Base-by-base conservation (phyloP, 2,797 vertebrate genomes). In the Arnoldichthys spilopterus region DNA sequence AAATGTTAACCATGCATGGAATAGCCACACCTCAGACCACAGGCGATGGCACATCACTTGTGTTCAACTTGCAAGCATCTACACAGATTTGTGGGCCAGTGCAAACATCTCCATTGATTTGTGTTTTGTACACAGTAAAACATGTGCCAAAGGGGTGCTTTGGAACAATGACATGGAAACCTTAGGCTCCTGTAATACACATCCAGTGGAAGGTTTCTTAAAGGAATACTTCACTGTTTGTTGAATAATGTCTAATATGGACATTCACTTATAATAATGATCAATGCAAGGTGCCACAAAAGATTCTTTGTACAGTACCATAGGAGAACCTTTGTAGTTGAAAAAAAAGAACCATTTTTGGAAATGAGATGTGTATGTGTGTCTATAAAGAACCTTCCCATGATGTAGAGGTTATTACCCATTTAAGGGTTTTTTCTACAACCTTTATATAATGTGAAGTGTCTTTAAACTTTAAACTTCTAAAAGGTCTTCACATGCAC, bases 51-150 rank as follows among this genome's bases (percentile, higher is more conserved):
- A 4, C 49, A 72, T 71, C 59, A 51, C 28, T 16, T 40, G 3
- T 63, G 58, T 62, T 75, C 45, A 15, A 53, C 20, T 54, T 63
- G 9, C 62, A 22, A 64, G 62, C 32, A 15, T 64, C 62, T 64
- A 26, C 20, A 18, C 18, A 13, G 4, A 40, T 64, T 37, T 80
- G 66, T 53, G 32, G 30, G 63, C 72, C 45, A 26, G 3, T 70
- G 15, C 59, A 61, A 61, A 16, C 30, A 61, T 30, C 15, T 34
- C 6, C 59, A 61, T 20, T 61, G 16, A 61, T 61, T 18, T 80
- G 62, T 59, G 43, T 18, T 18, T 75, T 40, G 6, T 61, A 24
- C 45, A 34, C 58, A 20, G 6, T 3, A 59, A 30, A 62, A 62
- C 28, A 5, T n/a, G 26, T 15, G 7, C 15, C 30, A 34, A 34